phyloP scores from a whole-genome alignment of 2,888 invertebrate genomes.

The Dryococelus australis region DNA sequence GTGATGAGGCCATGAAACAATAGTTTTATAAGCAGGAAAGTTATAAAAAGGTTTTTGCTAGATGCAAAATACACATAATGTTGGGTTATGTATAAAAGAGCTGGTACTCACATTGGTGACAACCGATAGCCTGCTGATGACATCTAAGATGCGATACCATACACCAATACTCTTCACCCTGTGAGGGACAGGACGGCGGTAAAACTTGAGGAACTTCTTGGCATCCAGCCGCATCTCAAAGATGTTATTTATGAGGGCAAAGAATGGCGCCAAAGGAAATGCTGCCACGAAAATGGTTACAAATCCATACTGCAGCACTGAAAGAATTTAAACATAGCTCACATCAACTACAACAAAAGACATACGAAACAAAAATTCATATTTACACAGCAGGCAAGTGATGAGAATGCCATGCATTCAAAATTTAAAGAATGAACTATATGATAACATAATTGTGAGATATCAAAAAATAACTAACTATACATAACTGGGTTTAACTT shows the following conservation, averaged over 20 bases:
- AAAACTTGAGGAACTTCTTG: slow-evolving; percentile 78
- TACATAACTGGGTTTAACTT: no score
- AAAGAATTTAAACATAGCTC: slow-evolving; percentile 49
- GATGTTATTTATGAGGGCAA: slow-evolving; percentile 82
- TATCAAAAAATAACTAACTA: no score
- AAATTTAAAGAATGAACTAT: not conserved
- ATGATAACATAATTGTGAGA: no score
- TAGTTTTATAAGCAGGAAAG: not conserved
- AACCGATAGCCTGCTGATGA: slow-evolving; percentile 77
- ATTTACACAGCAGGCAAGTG: no score
- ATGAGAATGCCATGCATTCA: no score
- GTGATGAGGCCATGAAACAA: no score
- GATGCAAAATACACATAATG: no score
- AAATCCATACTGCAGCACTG: slow-evolving; percentile 87
- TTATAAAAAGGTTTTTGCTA: no score
- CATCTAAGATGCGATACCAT: slow-evolving; percentile 78
- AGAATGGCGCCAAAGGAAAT: slow-evolving; percentile 83
- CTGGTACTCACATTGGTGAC: slow-evolving; percentile 73
- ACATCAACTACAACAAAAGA: not conserved
- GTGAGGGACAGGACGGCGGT: slow-evolving; percentile 75
- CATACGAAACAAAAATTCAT: no score
- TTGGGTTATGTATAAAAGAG: no score
- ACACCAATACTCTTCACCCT: slow-evolving; percentile 80
- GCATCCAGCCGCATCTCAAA: slow-evolving; percentile 86
- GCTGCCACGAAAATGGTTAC: slow-evolving; percentile 86